Evolutionary conservation across 1,140 invertebrate species (phyloP), one percentile per base, ranked within the genome.

Genomic region (Bombus breviceps): DNA sequence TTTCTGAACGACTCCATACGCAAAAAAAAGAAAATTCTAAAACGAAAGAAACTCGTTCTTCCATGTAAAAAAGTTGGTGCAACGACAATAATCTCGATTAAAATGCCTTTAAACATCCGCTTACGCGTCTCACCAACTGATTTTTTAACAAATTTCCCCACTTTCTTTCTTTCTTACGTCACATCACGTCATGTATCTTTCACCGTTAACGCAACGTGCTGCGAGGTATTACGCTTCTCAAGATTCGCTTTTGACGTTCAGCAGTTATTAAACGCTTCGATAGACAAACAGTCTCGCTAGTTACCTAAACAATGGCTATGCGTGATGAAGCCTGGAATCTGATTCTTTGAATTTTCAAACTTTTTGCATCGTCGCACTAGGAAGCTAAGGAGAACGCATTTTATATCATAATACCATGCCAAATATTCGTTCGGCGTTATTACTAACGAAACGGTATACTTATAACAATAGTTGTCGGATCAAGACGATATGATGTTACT

Each of bases 61-160:
- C 80, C 80, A 86, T 64, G 15, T 53, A 78, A 66, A 76, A 72
- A 86, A 86, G 87, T 88, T 88, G 89, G 89, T 88, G 87, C 81
- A 89, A 90, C 87, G 90, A 91, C 87, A 91, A 90, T 90, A 91
- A 64, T 89, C 85, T 85, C 85, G 82, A 88, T 87, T 41, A 1
- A 79, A 89, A 88, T 85, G 79, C 75, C 88, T 90, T 87, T 75
- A 82, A 71, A 68, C 66, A 81, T 89, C 69, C 59, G 71, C 81
- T 90, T 66, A 37, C 72, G 43, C 77, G 82, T 89, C 83, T 80
- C 79, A 64, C 82, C 86, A 87, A 89, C 88, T 85, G 87, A 62
- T 62, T 25, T 62, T 28, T 62, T 28, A 28, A 12, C 28, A 28
- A n/a, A 59, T 59, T 59, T 59, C 9, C 25, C 57, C 9, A 62